Percentiles rank a stretch among this genome's conserved stretches.
phyloP scores from a whole-genome alignment of 2,888 invertebrate genomes.

The Caenorhabditis uteleia region DNA sequence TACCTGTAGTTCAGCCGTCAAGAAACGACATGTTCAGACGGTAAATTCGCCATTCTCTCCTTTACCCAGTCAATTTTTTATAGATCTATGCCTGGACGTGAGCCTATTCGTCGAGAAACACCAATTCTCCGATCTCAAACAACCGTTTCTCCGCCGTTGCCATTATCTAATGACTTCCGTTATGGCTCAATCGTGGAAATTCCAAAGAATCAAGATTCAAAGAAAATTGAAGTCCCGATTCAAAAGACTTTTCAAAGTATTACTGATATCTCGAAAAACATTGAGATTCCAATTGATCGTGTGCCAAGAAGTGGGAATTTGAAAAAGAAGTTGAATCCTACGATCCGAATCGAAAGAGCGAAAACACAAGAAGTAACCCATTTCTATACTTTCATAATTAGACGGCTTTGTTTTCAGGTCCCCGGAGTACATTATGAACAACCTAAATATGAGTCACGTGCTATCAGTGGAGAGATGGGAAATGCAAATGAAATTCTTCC shows the following conservation, averaged over 20 bases:
- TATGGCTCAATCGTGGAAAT: background rate
- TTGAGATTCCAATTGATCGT: slow-evolving; percentile 7
- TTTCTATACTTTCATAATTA: background rate
- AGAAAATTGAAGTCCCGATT: slow-evolving; percentile 8
- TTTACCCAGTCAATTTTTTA: no score
- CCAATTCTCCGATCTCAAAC: slow-evolving; percentile 7
- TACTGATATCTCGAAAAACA: background rate
- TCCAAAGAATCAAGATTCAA: background rate
- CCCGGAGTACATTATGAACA: background rate
- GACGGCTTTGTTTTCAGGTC: slow-evolving; percentile 10
- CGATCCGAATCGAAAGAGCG: slow-evolving; percentile 7
- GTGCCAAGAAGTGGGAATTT: background rate
- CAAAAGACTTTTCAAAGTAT: background rate
- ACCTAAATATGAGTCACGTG: slow-evolving; percentile 12
- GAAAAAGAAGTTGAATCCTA: background rate
- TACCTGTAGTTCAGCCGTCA: background rate
- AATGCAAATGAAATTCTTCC: background rate
- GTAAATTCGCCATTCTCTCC: background rate
- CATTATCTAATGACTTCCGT: no score
- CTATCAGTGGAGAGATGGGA: slow-evolving; percentile 18
- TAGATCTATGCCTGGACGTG: slow-evolving; percentile 1
- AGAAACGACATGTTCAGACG: background rate
- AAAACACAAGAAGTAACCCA: slow-evolving; percentile 22
- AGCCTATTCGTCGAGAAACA: slow-evolving; percentile 3
- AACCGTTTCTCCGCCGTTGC: no score